A percentile compares a stretch with the other conserved stretches of the same genome.
Conservation (phyloP, 37 sponge, comb jelly and placozoan species). For the Corticium candelabrum region DNA sequence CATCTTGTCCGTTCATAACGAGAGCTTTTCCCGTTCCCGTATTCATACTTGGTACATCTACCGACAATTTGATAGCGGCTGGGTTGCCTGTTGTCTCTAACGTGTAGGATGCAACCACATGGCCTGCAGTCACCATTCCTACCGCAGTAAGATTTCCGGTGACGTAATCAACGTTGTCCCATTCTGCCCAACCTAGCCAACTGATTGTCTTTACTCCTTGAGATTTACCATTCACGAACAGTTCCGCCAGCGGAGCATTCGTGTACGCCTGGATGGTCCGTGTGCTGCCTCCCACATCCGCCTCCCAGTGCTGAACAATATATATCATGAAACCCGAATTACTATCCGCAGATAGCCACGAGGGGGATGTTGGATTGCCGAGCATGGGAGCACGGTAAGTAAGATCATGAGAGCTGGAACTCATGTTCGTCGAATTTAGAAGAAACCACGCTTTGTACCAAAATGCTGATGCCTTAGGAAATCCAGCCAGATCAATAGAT, state of each 20-base stretch:
- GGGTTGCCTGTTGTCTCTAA: slow-evolving; percentile 24
- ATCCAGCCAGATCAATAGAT: slow-evolving; percentile 50
- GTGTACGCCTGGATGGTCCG: slow-evolving; percentile 41
- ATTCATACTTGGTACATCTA: slow-evolving; percentile 27
- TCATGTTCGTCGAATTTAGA: slow-evolving; percentile 20
- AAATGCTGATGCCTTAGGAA: slow-evolving; percentile 42
- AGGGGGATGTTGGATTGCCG: not conserved
- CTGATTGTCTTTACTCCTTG: slow-evolving; percentile 12
- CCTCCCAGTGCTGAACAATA: slow-evolving; percentile 37
- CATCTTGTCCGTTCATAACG: slow-evolving; percentile 50
- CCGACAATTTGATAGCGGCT: not conserved
- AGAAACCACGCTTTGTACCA: slow-evolving; percentile 41
- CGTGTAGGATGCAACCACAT: slow-evolving; percentile 32
- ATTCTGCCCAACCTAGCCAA: slow-evolving; percentile 34
- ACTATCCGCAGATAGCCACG: no score
- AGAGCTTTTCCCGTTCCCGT: slow-evolving; percentile 35
- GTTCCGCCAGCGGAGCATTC: slow-evolving; percentile 42
- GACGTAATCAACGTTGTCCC: slow-evolving; percentile 21
- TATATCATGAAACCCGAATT: slow-evolving; percentile 19
- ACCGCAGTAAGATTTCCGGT: slow-evolving; percentile 30
- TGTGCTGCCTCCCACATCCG: not conserved
- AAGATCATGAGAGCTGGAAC: not conserved
- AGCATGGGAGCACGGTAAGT: not conserved
- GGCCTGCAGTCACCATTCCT: not conserved
- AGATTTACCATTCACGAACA: slow-evolving; percentile 41